Evolutionary conservation across 2,888 invertebrate species (phyloP).

Genomic region (Andrena camellia): DNA sequence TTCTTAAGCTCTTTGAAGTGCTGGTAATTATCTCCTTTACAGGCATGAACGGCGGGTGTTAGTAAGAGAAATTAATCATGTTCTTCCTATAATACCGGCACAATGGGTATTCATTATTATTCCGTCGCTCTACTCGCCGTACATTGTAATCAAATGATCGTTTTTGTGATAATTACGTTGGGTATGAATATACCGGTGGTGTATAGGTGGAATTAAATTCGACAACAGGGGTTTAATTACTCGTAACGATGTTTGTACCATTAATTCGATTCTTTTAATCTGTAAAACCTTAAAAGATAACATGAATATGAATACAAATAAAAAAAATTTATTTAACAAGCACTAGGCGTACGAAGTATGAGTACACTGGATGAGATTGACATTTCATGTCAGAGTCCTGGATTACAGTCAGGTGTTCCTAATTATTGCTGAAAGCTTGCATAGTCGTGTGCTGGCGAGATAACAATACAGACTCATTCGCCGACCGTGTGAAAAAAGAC

Average conservation of each 20-base stretch:
- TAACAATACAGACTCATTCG: constrained; percentile 65
- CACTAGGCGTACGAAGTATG: constrained; percentile 24
- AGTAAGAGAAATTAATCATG: constrained; percentile 25
- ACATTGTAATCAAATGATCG: constrained; percentile 12
- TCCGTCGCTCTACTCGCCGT: neutral
- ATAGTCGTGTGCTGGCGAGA: constrained; percentile 47
- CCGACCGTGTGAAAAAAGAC: constrained; percentile 25
- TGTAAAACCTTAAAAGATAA: neutral
- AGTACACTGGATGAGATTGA: constrained; percentile 28
- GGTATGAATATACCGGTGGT: neutral
- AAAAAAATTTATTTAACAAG: constrained; percentile 30
- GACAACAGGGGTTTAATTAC: constrained; percentile 70
- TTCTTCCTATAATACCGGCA: neutral
- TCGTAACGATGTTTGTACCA: constrained; percentile 58
- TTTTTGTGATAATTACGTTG: constrained; percentile 10
- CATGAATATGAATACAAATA: constrained; percentile 6
- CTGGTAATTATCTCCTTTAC: neutral
- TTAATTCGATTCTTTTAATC: constrained; percentile 62
- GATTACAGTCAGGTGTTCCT: constrained; percentile 71
- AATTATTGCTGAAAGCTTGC: constrained; percentile 71
- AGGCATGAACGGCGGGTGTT: neutral
- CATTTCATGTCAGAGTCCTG: constrained; percentile 62
- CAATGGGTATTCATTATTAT: constrained; percentile 18
- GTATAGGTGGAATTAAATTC: constrained; percentile 5
- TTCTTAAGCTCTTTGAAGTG: constrained; percentile 1